A percentile compares a stretch with the other conserved stretches of the same genome.
phyloP scores from a whole-genome alignment of 2,113 vertebrate genomes.

The Cavia porcellus region DNA sequence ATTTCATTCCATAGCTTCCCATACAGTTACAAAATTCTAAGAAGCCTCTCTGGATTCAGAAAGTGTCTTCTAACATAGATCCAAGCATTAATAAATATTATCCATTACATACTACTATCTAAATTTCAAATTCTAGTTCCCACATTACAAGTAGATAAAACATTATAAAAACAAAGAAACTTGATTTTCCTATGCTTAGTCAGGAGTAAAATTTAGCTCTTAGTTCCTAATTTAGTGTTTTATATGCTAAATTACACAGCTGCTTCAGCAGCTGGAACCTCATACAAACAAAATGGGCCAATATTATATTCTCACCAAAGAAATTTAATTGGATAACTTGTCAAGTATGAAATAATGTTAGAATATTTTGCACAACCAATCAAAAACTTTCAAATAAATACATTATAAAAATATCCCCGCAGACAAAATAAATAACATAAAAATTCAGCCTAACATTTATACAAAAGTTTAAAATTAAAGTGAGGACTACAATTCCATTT shows the following conservation, averaged over 20 bases:
- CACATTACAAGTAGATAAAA: neutral
- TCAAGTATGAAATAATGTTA: constrained; percentile 62
- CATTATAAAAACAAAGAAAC: neutral
- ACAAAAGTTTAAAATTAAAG: constrained; percentile 32
- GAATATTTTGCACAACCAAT: constrained; percentile 51
- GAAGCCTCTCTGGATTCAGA: neutral
- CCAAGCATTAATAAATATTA: constrained; percentile 5
- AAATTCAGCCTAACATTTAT: constrained; percentile 28
- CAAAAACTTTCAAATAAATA: constrained; percentile 61
- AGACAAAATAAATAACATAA: constrained; percentile 66
- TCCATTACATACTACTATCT: neutral
- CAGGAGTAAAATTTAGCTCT: neutral
- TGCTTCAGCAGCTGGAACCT: neutral
- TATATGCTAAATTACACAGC: constrained; percentile 9
- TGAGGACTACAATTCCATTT: neutral
- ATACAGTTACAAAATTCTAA: constrained; percentile 11
- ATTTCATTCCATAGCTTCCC: constrained; percentile 10
- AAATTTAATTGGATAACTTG: constrained; percentile 67
- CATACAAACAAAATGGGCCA: constrained; percentile 21
- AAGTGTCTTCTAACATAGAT: neutral
- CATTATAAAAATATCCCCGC: constrained; percentile 40
- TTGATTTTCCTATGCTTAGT: neutral
- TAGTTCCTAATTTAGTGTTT: neutral
- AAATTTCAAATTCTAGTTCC: constrained; percentile 31
- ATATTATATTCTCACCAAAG: constrained; percentile 54